Evolutionary conservation across 2,888 invertebrate species (phyloP), one percentile per base, ranked within the genome.

Genomic region (Lepidonotus clava): DNA sequence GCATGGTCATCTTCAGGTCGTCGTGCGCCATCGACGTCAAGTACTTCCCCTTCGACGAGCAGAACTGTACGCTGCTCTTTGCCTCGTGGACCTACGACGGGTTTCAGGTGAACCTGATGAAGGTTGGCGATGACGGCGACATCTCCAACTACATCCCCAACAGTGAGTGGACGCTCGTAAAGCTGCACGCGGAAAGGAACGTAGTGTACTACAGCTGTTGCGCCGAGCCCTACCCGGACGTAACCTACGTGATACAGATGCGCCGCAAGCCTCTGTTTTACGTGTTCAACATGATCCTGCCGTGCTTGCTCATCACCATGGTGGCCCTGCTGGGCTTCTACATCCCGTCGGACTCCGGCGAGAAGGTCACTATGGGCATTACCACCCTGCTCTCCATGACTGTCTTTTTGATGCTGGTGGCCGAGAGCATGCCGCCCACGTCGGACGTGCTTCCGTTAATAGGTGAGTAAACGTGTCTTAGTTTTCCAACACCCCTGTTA

Each of bases 131-230:
- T 92, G 96, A 96, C 92, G 97, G 97, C 0, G 98, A 98, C 94
- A 96, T 96, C 84, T 96, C 96, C 90, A 97, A 97, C 95, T 98
- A 98, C 94, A 97, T 98, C 93, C 96, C 96, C n/a, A 98, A 97
- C 93, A 97, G 97, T 0, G 98, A 98, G 94, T 98, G 98, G 94
- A 97, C 97, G 93, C 95, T 98, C 90, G 92, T 95, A 34, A 93
- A 93, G 86, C 94, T 95, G 91, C 89, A 92, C 91, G 90, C 95
- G 89, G 95, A 97, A 85, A 88, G 93, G 51, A 90, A 91, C 83
- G 89, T 91, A 0, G 90, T 96, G 0, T 95, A 96, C 67, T 95
- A 93, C 88, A 93, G 93, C 21, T 94, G 95, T 88, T 95, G 95
- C 89, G 93, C 91, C 21, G 93, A 93, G 66, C 95, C 94, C 1